Evolutionary conservation across 2,797 vertebrate species (phyloP), one percentile per base, ranked within the genome.

Genomic region (Arvicola amphibius): DNA sequence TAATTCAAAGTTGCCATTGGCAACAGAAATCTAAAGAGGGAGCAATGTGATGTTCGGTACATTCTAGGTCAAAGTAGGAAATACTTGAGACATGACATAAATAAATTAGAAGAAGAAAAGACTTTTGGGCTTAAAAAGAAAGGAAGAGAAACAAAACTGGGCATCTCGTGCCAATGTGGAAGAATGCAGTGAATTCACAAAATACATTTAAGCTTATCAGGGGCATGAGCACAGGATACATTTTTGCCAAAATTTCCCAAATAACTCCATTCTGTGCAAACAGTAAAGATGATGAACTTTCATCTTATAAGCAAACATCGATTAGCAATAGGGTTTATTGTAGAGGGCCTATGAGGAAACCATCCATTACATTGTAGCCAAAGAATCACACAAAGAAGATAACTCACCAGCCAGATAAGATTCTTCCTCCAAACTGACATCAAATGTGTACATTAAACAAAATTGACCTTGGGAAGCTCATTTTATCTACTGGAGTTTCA

Each of bases 61-160:
- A 76, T 67, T 97, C 80, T 91, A 79, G 87, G 85, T 92, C 88
- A 94, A 93, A 93, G 65, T 43, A 27, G 69, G 79, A 94, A 96
- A 86, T 51, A 94, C 2, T 92, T 27, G 34, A 91, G 19, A 94
- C 6, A 9, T 25, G 84, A 93, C 95, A 92, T 53, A 93, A 95
- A 90, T 88, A 92, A 74, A 81, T 87, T 84, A 34, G 17, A 71
- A 71, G 76, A 53, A 40, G n/a, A 43, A 80, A 67, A 56, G 32
- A 34, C 9, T 34, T 69, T 65, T 43, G 10, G n/a, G 27, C 17
- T 80, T 51, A 43, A 56, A 81, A 79, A 91, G 74, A 61, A 76
- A 34, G 32, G 7, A 29, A 80, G 53, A 40, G 19, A 71, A 71
- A 56, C 2, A 40, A 80, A 51, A 56, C 10, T 34, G n/a, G 63